Evolutionary conservation across 2,888 invertebrate species (phyloP), one percentile per base, ranked within the genome.

Genomic region (Agelastica alni): DNA sequence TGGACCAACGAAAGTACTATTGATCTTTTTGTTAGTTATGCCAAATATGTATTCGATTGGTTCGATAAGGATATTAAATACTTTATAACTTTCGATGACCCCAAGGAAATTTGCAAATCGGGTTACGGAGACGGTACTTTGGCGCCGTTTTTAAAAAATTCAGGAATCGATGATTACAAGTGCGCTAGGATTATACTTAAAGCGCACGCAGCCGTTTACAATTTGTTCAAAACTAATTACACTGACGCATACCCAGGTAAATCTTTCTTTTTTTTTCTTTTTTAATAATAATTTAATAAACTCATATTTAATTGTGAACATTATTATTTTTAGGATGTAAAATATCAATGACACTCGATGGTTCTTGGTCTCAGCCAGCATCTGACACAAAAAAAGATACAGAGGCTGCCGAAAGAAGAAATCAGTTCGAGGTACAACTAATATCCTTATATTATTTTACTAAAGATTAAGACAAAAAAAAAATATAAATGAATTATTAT

Each of bases 121-220:
- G 72, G 71, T 1, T 78, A 75, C 55, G 74, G 72, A 2, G 59
- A 45, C 43, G 73, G 60, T 62, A 18, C 48, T 4, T 53, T 57
- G 17, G 83, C 84, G 0, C 84, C 83, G 0, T 81, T 79, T 0
- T 66, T 64, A 3, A 62, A 68, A 1, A 70, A 78, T 32, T 78
- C 79, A 10, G 85, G 85, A 0, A 70, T 80, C 22, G 81, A 79
- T 2, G 81, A 81, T 58, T 88, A 88, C 67, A 62, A 82, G 58
- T 85, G 84, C 44, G 82, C 77, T 0, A 85, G 85, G 64, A 84
- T 83, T 53, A 74, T 86, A 28, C 74, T 89, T 5, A 69, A 81
- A 32, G 84, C 88, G 0, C 88, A 89, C 64, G 87, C 82, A 0
- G 79, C 75, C 64, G 83, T 80, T 0, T 89, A 85, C n/a, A 26